Evolutionary conservation across 2,797 vertebrate genomes (phyloP), one percentile per base, ranked within the genome.

Genomic region (Coregonus suidteri): DNA sequence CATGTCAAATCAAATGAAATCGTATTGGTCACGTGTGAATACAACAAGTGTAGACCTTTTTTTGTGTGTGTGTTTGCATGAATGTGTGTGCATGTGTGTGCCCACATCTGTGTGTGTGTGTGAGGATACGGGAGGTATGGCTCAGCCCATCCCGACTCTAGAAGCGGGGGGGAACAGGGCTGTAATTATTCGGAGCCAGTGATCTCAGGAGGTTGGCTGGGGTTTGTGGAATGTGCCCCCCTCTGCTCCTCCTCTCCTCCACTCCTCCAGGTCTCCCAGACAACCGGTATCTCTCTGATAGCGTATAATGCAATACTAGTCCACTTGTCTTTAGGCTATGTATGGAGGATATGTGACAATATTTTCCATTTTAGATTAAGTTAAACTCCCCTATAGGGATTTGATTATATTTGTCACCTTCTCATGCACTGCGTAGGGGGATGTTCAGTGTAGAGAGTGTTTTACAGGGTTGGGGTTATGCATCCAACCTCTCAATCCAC

Each of bases 151-250:
- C 16, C 1, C 74, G 52, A 72, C 71, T 74, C 67, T 67, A 11
- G 30, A 37, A 65, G 52, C 70, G 54, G 74, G 67, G 67, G 65
- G 54, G 69, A 66, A 68, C 62, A 77, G 84, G 52, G 82, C 72
- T 81, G 84, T 84, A 87, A 86, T 88, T 88, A 86, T 78, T 72
- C 41, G 68, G 77, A 85, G 82, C 73, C 84, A 84, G 82, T 79
- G 71, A 76, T 84, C 78, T 87, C 77, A 80, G 83, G 79, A 86
- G 87, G 81, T 74, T 82, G 76, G 73, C 80, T 82, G 75, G 77
- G 74, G 75, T 83, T 79, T 34, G 25, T 25, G 25, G 25, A 25
- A 25, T 77, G n/a, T 52, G 2, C 20, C 37, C 11, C 16, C 18
- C 37, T 41, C 37, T 41, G 6, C 37, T 41, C 37, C 37, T 7